phyloP scores from a whole-genome alignment of 2,797 vertebrate genomes.

The Pseudomugil gertrudae region DNA sequence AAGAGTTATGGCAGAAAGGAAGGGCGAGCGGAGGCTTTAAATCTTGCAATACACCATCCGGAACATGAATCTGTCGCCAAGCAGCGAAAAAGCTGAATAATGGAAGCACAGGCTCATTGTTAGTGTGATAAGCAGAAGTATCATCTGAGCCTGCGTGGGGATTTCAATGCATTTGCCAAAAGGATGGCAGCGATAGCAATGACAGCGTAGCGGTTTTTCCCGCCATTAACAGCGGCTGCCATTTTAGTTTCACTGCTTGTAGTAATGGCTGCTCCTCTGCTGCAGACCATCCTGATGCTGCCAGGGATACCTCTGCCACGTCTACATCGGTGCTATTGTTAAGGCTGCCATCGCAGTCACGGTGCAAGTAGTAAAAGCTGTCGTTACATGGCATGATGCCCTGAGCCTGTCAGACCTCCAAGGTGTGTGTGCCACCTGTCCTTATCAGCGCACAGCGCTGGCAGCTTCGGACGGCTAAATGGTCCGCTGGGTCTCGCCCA shows the following conservation, averaged over 20 bases:
- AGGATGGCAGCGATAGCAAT: conserved; percentile 48
- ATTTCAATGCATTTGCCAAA: conserved; percentile 47
- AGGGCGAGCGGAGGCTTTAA: conserved; percentile 46
- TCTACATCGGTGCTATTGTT: conserved; percentile 49
- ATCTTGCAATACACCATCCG: conserved; percentile 26
- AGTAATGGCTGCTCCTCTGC: conserved; percentile 54
- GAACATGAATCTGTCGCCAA: conserved; percentile 32
- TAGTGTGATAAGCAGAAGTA: conserved; percentile 55
- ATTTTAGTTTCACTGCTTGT: conserved; percentile 67
- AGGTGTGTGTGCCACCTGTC: conserved; percentile 77
- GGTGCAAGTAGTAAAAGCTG: conserved; percentile 73
- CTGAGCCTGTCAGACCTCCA: conserved; percentile 75
- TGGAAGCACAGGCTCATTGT: conserved; percentile 57
- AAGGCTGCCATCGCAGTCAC: conserved; percentile 59
- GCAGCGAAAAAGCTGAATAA: conserved; percentile 43
- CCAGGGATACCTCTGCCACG: conserved; percentile 52
- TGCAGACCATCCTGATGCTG: conserved; percentile 21
- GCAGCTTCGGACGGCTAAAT: conserved; percentile 70
- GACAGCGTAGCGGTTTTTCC: conserved; percentile 37
- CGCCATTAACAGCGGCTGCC: conserved; percentile 62
- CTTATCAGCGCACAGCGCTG: conserved; percentile 74
- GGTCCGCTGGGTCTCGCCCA: conserved; percentile 76
- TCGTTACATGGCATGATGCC: conserved; percentile 74
- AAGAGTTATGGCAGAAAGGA: conserved; percentile 36
- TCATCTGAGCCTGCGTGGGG: conserved; percentile 49